Percentiles rank a stretch among this genome's conserved stretches.
These are phyloP conservation scores for Saturnia pavonia DNA, from an alignment of 2,888 invertebrate species.

Conservation along the genomic window DNA sequence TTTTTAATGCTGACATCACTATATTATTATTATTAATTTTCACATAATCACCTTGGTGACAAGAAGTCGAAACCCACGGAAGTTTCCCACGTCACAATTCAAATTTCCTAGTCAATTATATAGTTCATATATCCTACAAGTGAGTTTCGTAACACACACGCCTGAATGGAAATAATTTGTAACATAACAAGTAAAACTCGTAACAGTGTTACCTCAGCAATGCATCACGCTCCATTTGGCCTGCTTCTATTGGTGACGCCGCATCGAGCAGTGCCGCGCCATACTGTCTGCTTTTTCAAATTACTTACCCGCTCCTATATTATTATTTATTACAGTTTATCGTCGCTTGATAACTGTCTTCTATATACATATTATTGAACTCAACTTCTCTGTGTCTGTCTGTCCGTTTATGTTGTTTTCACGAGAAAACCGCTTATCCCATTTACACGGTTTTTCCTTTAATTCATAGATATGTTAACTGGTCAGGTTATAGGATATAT, in stretches of 20 bases:
- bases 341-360: no score
- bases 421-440: no score
- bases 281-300: constrained; percentile 12
- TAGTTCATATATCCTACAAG: neutral
- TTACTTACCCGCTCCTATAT: neutral
- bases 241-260: neutral
- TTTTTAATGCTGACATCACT: no score
- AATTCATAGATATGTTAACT: no score
- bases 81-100: constrained; percentile 2
- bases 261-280: neutral
- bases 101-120: neutral
- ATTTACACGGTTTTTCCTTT: no score
- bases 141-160: constrained; percentile 19
- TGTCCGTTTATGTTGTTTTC: no score
- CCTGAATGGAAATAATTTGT: constrained; percentile 23
- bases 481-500: no score
- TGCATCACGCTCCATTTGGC: constrained; percentile 25
- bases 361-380: no score
- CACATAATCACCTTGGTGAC: neutral
- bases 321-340: no score
- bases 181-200: constrained; percentile 25
- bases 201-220: constrained; percentile 23
- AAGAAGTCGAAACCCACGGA: neutral
- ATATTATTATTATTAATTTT: no score
- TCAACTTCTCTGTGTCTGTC: no score